Conservation (phyloP, 30 jellyfish, hydroid and myxozoan species). For the Aurelia sp. region DNA sequence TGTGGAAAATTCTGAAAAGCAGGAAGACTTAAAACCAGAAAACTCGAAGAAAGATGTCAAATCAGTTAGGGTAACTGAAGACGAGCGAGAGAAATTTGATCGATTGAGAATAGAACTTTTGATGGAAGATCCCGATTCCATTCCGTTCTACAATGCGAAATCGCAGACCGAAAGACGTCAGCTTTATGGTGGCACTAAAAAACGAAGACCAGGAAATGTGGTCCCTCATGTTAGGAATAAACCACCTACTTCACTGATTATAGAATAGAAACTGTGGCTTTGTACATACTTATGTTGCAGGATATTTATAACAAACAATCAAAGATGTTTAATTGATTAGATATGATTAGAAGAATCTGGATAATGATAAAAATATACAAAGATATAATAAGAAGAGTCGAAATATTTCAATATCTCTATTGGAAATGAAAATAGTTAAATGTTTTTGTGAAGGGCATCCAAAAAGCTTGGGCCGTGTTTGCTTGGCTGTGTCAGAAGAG, state of each 20-base stretch:
- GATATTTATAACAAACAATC: too few relatives aligned
- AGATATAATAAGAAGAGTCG: too few relatives aligned
- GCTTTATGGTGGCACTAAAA: constrained; percentile 32
- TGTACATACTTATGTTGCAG: too few relatives aligned
- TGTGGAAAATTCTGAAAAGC: constrained; percentile 28
- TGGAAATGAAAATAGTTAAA: too few relatives aligned
- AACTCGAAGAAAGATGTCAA: constrained; percentile 38
- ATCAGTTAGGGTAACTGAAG: constrained; percentile 47
- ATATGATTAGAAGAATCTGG: too few relatives aligned
- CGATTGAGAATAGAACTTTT: constrained; percentile 59
- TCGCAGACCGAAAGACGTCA: constrained; percentile 75
- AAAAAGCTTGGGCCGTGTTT: too few relatives aligned
- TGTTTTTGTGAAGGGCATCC: too few relatives aligned
- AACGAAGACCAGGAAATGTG: constrained; percentile 78
- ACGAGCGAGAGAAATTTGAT: constrained; percentile 80
- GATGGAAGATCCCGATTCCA: constrained; percentile 90
- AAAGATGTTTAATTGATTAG: too few relatives aligned
- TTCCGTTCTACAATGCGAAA: constrained; percentile 90
- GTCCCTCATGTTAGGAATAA: constrained; percentile 66
- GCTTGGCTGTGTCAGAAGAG: too few relatives aligned
- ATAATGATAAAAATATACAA: too few relatives aligned
- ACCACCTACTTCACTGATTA: constrained; percentile 68
- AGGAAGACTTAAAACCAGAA: constrained; percentile 39
- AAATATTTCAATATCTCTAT: too few relatives aligned
- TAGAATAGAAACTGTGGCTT: constrained; percentile 5